phyloP scores from a whole-genome alignment of 35 echinoderm and acorn worm species.

The Diadema setosum region DNA sequence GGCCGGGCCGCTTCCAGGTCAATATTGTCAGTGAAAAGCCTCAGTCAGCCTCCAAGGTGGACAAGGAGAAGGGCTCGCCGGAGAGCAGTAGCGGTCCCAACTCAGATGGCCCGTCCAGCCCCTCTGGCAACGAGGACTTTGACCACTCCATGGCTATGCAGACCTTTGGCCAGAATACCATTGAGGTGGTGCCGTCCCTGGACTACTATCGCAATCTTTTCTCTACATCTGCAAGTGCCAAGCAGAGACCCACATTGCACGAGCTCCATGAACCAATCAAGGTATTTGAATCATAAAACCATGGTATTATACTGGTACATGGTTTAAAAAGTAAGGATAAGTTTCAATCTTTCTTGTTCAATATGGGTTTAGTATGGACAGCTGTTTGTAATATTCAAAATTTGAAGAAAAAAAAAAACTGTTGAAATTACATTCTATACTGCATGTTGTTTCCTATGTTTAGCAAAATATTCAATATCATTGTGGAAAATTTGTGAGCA shows the following conservation, averaged over 20 bases:
- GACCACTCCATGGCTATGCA: conserved; percentile 51
- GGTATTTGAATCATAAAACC: no score
- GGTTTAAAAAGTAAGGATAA: no score
- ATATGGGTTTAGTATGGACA: no score
- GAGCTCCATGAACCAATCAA: conserved; percentile 79
- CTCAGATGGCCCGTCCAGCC: background rate
- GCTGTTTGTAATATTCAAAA: no score
- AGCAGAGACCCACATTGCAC: conserved; percentile 65
- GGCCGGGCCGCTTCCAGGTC: conserved; percentile 63
- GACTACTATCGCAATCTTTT: conserved; percentile 74
- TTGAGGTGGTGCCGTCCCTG: conserved; percentile 62
- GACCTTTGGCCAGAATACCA: conserved; percentile 63
- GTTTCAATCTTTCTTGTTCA: no score
- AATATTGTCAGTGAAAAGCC: conserved; percentile 69
- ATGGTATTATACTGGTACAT: no score
- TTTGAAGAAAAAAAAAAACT: no score
- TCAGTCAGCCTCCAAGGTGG: background rate
- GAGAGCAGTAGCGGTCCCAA: background rate
- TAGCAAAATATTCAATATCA: no score
- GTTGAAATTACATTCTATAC: no score
- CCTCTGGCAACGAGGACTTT: background rate
- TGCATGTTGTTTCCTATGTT: no score
- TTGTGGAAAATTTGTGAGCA: no score
- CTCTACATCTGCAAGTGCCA: conserved; percentile 43
- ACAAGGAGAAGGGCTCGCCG: background rate